A percentile compares a stretch with the other conserved stretches of the same genome.
phyloP scores from a whole-genome alignment of 2,797 vertebrate species.

The Sparus aurata region DNA sequence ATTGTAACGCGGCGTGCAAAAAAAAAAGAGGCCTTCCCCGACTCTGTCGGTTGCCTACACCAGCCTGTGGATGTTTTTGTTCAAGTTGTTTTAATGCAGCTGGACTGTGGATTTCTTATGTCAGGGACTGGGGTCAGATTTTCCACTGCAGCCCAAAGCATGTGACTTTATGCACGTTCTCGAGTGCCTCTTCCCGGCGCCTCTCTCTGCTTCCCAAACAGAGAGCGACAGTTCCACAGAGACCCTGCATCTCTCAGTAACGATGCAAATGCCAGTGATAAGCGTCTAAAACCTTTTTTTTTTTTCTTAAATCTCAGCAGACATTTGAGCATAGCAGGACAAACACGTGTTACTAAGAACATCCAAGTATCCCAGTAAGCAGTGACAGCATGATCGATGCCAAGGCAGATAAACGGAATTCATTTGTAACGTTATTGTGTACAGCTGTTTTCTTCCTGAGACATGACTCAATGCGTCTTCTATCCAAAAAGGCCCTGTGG shows the following conservation, averaged over 20 bases:
- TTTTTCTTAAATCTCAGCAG: neutral
- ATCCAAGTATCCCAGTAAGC: neutral
- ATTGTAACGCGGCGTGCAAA: too few relatives aligned
- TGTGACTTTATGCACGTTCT: too few relatives aligned
- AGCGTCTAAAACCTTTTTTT: neutral
- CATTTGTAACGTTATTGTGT: neutral
- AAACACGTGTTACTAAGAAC: neutral
- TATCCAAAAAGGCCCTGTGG: neutral
- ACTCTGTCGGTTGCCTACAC: too few relatives aligned
- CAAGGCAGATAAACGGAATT: slow-evolving; percentile 1
- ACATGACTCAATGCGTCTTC: neutral
- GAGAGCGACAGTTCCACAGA: too few relatives aligned
- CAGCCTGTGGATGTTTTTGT: too few relatives aligned
- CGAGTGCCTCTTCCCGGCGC: too few relatives aligned
- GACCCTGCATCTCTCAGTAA: neutral
- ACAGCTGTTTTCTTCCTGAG: neutral
- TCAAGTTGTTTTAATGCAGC: too few relatives aligned
- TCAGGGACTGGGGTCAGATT: too few relatives aligned
- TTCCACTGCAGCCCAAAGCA: too few relatives aligned
- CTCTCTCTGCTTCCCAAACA: too few relatives aligned
- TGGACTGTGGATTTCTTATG: too few relatives aligned
- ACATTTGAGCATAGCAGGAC: neutral
- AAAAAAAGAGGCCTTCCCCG: too few relatives aligned
- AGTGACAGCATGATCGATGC: neutral
- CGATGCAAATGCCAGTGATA: neutral